Evolutionary conservation across 2,888 invertebrate genomes (phyloP), one percentile per base, ranked within the genome.

Genomic region (Agelastica alni): DNA sequence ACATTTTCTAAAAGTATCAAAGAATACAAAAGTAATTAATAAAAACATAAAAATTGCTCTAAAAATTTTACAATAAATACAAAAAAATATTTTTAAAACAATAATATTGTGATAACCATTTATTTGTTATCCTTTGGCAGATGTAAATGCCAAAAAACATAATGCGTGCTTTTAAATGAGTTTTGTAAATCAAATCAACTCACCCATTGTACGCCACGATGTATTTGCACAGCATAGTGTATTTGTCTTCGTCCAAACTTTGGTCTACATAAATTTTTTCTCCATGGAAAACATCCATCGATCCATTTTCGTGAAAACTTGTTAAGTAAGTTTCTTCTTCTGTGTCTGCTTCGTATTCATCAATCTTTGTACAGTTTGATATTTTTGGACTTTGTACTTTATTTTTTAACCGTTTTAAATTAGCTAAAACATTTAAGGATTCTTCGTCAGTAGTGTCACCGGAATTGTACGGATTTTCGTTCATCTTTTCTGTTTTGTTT

Each of bases 161-260:
- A n/a, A n/a, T n/a, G n/a, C n/a, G n/a, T n/a, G n/a, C n/a, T n/a
- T n/a, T n/a, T n/a, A n/a, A n/a, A n/a, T n/a, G n/a, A n/a, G n/a
- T n/a, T n/a, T n/a, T n/a, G n/a, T n/a, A n/a, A n/a, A n/a, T n/a
- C n/a, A n/a, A 26, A 20, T 1, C 3, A 20, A 49, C 70, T 48
- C 78, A 80, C 71, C 87, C 88, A 37, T 84, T 81, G 73, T 85
- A 86, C 0, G 86, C 87, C 41, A 75, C 74, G 44, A 88, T 78
- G 70, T 85, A 84, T 51, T 84, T 73, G 42, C 65, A 63, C 32
- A 81, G 60, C 37, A 68, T 65, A 53, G 67, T 67, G 46, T 77
- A 71, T 48, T 71, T 70, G 4, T 69, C 65, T 2, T 69, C 66
- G 36, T 70, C 71, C 42, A 79, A 75, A 41, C 73, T 70, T 3